Conservation (phyloP, 1,140 invertebrate species). For the Drosophila navojoa region DNA sequence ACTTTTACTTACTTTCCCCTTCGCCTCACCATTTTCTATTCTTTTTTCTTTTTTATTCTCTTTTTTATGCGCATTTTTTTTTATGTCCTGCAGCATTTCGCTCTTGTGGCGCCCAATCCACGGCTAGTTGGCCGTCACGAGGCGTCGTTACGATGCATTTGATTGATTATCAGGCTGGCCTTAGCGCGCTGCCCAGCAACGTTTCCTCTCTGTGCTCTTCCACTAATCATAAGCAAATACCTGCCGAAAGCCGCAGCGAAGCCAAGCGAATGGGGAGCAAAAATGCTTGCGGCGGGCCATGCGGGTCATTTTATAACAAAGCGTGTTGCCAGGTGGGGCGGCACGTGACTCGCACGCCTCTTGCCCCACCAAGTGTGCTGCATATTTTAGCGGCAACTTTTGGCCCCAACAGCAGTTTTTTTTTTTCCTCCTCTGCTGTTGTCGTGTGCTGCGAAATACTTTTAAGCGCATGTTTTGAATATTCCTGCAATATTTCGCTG, state of each 20-base stretch:
- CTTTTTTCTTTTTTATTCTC: conserved; percentile 52
- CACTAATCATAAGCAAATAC: conserved; percentile 32
- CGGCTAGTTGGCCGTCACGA: conserved; percentile 24
- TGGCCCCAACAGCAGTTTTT: conserved; percentile 17
- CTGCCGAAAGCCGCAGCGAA: conserved; percentile 11
- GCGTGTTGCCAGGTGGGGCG: conserved; percentile 46
- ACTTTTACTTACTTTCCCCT: conserved; percentile 50
- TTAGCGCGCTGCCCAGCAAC: conserved; percentile 3
- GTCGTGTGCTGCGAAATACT: conserved; percentile 70
- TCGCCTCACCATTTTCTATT: conserved; percentile 24
- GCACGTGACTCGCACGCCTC: conserved; percentile 58
- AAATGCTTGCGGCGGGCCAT: conserved; percentile 22
- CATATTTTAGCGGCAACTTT: conserved; percentile 64
- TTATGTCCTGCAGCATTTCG: conserved; percentile 44
- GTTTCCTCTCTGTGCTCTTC: not conserved
- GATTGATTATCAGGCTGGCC: conserved; percentile 32
- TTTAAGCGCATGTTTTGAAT: conserved; percentile 79
- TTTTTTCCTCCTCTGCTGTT: conserved; percentile 26
- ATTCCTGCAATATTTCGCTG: conserved; percentile 70
- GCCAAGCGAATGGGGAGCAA: not conserved
- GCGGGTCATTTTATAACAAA: conserved; percentile 29
- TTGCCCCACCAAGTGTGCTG: conserved; percentile 59
- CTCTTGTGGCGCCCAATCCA: conserved; percentile 14
- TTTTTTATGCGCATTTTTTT: conserved; percentile 32
- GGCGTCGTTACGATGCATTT: conserved; percentile 27